phyloP scores from a whole-genome alignment of 37 sponge, comb jelly and placozoan species.

The Ianthella basta region DNA sequence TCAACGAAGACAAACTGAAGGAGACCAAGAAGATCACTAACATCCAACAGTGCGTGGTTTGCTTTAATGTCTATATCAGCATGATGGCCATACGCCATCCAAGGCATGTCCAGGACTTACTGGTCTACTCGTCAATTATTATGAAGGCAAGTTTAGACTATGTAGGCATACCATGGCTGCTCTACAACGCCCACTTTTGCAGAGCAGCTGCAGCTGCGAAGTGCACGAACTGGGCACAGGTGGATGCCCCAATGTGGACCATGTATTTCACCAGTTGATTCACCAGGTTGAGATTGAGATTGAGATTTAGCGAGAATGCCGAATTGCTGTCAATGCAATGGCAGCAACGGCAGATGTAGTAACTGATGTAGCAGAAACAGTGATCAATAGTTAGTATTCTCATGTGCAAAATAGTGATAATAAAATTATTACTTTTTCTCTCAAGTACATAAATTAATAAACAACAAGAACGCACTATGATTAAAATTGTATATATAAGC shows the following conservation, averaged over 20 bases:
- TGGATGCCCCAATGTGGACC: neutral
- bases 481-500: too few relatives aligned
- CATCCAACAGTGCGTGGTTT: constrained; percentile 1
- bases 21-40: neutral
- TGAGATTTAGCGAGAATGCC: too few relatives aligned
- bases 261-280: too few relatives aligned
- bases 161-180: neutral
- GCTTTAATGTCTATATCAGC: neutral
- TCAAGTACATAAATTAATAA: too few relatives aligned
- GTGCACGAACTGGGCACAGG: neutral
- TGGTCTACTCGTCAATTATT: neutral
- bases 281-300: too few relatives aligned
- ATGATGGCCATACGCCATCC: neutral
- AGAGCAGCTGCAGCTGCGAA: neutral
- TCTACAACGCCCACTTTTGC: neutral
- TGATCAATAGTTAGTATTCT: too few relatives aligned
- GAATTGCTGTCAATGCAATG: too few relatives aligned
- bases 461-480: too few relatives aligned
- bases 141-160: neutral
- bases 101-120: neutral
- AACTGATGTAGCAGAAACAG: too few relatives aligned
- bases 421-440: too few relatives aligned
- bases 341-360: too few relatives aligned
- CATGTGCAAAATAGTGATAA: too few relatives aligned
- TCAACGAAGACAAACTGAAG: neutral